These are phyloP conservation scores for Recurvirostra avosetta DNA, from an alignment of 2,113 vertebrate species.

Conservation along the genomic window DNA sequence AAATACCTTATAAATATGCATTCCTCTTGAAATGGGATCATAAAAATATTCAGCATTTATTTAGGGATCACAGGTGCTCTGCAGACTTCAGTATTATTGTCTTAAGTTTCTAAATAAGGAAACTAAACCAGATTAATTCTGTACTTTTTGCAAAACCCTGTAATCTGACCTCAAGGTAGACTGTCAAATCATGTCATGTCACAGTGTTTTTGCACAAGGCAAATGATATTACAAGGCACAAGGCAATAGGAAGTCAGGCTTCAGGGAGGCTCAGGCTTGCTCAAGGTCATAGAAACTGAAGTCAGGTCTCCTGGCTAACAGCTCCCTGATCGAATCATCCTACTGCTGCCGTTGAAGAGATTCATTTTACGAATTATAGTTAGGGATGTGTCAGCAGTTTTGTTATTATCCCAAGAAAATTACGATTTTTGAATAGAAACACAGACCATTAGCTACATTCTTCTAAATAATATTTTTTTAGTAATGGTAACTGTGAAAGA, in stretches of 20 bases:
- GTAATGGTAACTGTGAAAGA: background rate
- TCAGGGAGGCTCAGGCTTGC: background rate
- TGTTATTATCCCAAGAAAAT: background rate
- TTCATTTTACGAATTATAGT: background rate
- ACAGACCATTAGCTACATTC: background rate
- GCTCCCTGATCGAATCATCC: background rate
- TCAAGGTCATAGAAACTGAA: slow-evolving; percentile 7
- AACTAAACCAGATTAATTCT: background rate
- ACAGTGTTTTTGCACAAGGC: background rate
- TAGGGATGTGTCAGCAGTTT: background rate
- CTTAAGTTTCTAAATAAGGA: background rate
- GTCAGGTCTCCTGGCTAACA: background rate
- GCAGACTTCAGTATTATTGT: background rate
- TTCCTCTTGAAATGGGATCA: background rate
- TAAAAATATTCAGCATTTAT: background rate
- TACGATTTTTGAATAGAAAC: background rate
- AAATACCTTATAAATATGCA: background rate
- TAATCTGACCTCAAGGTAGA: background rate
- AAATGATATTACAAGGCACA: background rate
- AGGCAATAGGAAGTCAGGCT: background rate
- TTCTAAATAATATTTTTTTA: background rate
- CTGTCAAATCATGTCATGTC: background rate
- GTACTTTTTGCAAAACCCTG: background rate
- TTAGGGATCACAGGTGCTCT: background rate
- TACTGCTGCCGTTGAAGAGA: background rate